phyloP scores from a whole-genome alignment of 2,888 invertebrate genomes.

The Polyploca ridens region DNA sequence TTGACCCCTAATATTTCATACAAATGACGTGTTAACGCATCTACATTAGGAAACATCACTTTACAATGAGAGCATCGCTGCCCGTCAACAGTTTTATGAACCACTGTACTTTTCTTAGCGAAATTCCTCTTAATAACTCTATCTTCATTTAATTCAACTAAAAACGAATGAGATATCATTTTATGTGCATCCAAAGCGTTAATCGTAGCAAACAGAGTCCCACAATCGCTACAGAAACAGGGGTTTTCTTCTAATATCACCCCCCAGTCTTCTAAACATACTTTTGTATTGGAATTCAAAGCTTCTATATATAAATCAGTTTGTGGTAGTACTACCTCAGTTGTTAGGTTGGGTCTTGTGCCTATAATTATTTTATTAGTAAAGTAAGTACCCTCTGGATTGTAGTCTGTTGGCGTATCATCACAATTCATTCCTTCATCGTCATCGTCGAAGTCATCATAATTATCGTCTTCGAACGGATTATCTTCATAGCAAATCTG shows the following conservation, averaged over 20 bases:
- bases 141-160: slow-evolving; percentile 46
- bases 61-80: slow-evolving; percentile 58
- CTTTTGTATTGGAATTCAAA: not conserved
- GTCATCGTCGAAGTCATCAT: slow-evolving; percentile 2
- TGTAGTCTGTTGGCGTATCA: not conserved
- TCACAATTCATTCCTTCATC: not conserved
- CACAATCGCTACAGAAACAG: slow-evolving; percentile 51
- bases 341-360: slow-evolving; percentile 33
- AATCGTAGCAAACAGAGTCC: slow-evolving; percentile 52
- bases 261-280: slow-evolving; percentile 51
- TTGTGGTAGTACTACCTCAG: slow-evolving; percentile 9
- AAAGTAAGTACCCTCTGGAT: slow-evolving; percentile 12
- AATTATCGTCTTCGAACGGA: not conserved
- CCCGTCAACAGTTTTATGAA: not conserved
- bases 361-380: slow-evolving; percentile 45
- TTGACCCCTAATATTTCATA: slow-evolving; percentile 48
- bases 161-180: slow-evolving; percentile 53
- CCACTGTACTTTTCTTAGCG: slow-evolving; percentile 23
- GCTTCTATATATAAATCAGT: slow-evolving; percentile 29
- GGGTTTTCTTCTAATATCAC: slow-evolving; percentile 31
- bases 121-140: slow-evolving; percentile 25
- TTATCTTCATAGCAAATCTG: slow-evolving; percentile 15
- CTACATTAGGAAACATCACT: slow-evolving; percentile 43
- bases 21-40: slow-evolving; percentile 51
- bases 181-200: slow-evolving; percentile 59